Conservation (phyloP, 2,797 vertebrate species). For the Urosaurus nigricauda region DNA sequence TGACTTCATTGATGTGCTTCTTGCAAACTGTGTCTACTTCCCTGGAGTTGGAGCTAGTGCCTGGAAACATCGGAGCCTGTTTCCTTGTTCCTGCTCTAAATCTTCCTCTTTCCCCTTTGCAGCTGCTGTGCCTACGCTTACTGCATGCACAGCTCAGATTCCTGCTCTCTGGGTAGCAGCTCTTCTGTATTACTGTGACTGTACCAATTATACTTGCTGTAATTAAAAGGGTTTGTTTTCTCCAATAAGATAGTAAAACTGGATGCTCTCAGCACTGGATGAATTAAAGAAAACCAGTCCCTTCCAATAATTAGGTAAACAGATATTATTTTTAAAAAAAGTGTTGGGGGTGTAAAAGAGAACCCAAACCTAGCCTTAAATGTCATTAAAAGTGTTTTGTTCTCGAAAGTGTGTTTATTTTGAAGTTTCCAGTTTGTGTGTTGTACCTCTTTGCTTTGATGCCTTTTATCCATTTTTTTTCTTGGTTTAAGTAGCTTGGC, state of each 20-base stretch:
- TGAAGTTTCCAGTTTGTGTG: not conserved
- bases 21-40: slow-evolving; percentile 21
- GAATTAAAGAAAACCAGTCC: slow-evolving; percentile 36
- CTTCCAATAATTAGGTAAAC: slow-evolving; percentile 31
- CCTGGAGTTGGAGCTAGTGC: slow-evolving; percentile 33
- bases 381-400: slow-evolving; percentile 43
- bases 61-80: slow-evolving; percentile 1
- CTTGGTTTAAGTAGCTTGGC: not conserved
- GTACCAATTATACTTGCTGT: not conserved
- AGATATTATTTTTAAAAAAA: slow-evolving; percentile 12
- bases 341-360: slow-evolving; percentile 36
- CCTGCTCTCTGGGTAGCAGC: slow-evolving; percentile 14
- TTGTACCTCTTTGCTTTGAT: not conserved
- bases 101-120: not conserved
- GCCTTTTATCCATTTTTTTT: not conserved
- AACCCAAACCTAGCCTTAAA: slow-evolving; percentile 33
- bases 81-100: slow-evolving; percentile 23
- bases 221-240: slow-evolving; percentile 12
- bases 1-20: slow-evolving; percentile 26
- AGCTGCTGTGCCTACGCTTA: slow-evolving; percentile 26
- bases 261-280: slow-evolving; percentile 15
- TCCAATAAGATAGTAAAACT: slow-evolving; percentile 6
- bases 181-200: slow-evolving; percentile 11
- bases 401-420: slow-evolving; percentile 14
- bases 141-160: slow-evolving; percentile 14